Evolutionary conservation across 2,113 vertebrate species (phyloP), one percentile per base, ranked within the genome.

Genomic region (Steatornis caripensis): DNA sequence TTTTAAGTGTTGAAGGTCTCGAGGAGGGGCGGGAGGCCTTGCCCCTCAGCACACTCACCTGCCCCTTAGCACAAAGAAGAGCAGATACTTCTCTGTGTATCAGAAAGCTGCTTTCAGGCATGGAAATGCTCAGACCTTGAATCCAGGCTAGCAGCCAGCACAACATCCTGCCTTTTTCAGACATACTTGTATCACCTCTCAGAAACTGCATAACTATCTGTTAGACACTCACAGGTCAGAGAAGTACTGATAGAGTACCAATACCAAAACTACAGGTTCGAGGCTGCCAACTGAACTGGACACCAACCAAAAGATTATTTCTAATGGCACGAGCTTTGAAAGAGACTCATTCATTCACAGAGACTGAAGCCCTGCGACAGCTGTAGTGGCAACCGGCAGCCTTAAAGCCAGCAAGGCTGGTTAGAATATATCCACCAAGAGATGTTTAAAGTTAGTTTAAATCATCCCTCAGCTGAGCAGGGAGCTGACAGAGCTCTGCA

Each of bases 351-450:
- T 58, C 16, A 32, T 54, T 53, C 70, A 60, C 5, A 78, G 16
- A 43, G 30, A 61, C 60, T 58, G 57, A 51, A 70, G 12, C 3
- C 2, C 11, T 57, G 46, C 4, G 9, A 62, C 22, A 54, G 8
- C 1, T 1, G 0, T 0, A 29, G 10, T 29, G 49, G 15, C 37
- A 88, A 69, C 0, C 7, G 34, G n/a, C 30, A 89, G 54, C 68
- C 68, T 53, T 48, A 36, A 39, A 76, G n/a, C 26, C 30, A 77
- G 43, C 32, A 64, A 76, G 29, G 54, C 37, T 84, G 46, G 46
- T 41, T 76, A 27, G 41, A 84, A 71, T 39, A 64, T 12, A 53
- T 4, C 36, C 66, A 76, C 19, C n/a, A 23, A 7, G 69, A 46
- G 43, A 11, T 32, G 76, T 24, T 46, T 14, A n/a, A 65, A 83